Evolutionary conservation across 2,113 vertebrate species (phyloP), one percentile per base, ranked within the genome.

Genomic region (Smithornis capensis): DNA sequence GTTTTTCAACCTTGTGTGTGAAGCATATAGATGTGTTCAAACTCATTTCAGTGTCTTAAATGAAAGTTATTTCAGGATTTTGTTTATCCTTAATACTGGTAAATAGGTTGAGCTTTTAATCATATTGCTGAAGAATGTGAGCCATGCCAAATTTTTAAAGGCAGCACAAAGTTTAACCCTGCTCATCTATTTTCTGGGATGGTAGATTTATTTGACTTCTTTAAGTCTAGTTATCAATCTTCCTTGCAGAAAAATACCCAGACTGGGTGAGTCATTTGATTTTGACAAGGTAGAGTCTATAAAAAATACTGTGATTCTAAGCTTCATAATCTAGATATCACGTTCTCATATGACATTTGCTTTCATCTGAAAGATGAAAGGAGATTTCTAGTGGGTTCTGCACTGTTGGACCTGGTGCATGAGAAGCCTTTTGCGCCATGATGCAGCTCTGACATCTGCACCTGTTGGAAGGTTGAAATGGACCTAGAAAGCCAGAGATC

Each of bases 401-500:
- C 60, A 9, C 17, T 49, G 8, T 50, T 81, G 28, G 19, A 47
- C 19, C 8, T 4, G 40, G 63, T 2, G 0, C 0, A 0, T 31
- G 53, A 69, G 59, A 60, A 83, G 21, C 38, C 19, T 82, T 82
- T 73, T 71, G 33, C 31, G 71, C 35, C 38, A 24, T 57, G 69
- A 28, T 1, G 3, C 38, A 65, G 15, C 25, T 78, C 47, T 2
- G 0, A 7, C 0, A 0, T 76, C 40, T 71, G 38, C 24, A n/a
- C 14, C n/a, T 80, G 49, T 23, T 35, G 31, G 28, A 52, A 67
- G 37, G 9, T 25, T 80, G 55, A 52, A 57, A 29, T 1, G 1
- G 33, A 55, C 19, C 6, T 83, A 28, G 11, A 53, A 65, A 42
- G n/a, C 45, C 55, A 70, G 62, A 71, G 52, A 38, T 77, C 56